Base-by-base conservation (phyloP, 2,113 vertebrate species). In the Rostratula benghalensis region DNA sequence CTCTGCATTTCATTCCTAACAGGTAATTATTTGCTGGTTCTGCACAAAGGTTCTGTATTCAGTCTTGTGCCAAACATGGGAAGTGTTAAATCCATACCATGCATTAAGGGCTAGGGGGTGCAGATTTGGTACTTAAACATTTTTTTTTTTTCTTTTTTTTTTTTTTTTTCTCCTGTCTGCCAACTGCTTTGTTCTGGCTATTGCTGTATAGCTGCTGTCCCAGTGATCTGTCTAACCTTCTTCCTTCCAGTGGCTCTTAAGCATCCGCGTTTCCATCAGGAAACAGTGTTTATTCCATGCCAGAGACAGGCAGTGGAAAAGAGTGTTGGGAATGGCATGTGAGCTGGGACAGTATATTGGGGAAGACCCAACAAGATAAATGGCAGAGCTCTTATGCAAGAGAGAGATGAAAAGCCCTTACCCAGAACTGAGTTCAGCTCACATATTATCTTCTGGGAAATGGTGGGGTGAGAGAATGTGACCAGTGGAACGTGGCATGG, bases 401-500 rank as follows among this genome's bases (percentile, higher is more conserved):
- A 53, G 23, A 33, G 56, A 86, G 37, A 77, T 54, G 18, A 35
- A 53, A 51, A 63, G 27, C 64, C 63, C 27, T 75, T 71, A 27
- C 15, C 45, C 22, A 16, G 30, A 12, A 33, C 7, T 70, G 57
- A 37, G 41, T 68, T 45, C 83, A 80, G 50, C n/a, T 28, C 23
- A 17, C 1, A 0, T 23, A 24, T 22, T 93, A 46, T 92, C 59
- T 59, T 54, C 50, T 86, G 59, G 45, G 67, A 77, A 83, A 12
- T 11, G 10, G 20, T 30, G n/a, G 41, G 20, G 8, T 76, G 54
- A 48, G 31, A 61, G 59, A 73, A 30, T 0, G 1, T 69, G 28
- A 15, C 7, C 6, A 30, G 45, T 33, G 46, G 37, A 19, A 24
- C 0, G 0, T 23, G 31, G 6, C 3, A 0, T 6, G 28, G n/a